A percentile compares a stretch with the other conserved stretches of the same genome.
Conservation (phyloP, 30 jellyfish, hydroid and myxozoan species). For the Hydractinia echinata region DNA sequence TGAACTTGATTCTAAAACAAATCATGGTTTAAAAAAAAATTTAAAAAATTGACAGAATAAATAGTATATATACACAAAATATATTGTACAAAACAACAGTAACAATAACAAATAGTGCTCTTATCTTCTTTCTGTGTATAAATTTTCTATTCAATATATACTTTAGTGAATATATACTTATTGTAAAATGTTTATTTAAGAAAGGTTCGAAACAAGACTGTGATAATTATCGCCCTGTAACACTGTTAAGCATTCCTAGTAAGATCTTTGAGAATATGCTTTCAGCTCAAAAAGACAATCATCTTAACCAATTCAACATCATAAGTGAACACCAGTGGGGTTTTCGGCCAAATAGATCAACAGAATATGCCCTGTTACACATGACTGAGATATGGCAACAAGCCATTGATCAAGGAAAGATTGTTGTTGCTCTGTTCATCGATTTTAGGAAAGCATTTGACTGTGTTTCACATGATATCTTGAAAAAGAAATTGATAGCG, state of each 20-base stretch:
- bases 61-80: too few relatives aligned
- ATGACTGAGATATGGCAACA: conserved; percentile 47
- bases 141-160: too few relatives aligned
- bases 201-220: conserved; percentile 23
- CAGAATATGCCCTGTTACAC: conserved; percentile 45
- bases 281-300: conserved; percentile 32
- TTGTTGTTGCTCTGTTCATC: conserved; percentile 40
- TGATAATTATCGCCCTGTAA: conserved; percentile 39
- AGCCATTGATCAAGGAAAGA: conserved; percentile 35
- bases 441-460: conserved; percentile 57
- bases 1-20: too few relatives aligned
- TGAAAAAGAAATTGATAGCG: too few relatives aligned
- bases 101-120: too few relatives aligned
- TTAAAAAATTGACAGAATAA: too few relatives aligned
- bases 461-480: conserved; percentile 26
- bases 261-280: conserved; percentile 32
- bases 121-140: too few relatives aligned
- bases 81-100: too few relatives aligned
- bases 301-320: conserved; percentile 10
- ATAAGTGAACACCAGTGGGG: conserved; percentile 60
- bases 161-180: too few relatives aligned
- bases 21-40: too few relatives aligned
- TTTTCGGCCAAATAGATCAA: conserved; percentile 40
- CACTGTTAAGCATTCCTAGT: conserved; percentile 47
- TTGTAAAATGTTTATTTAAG: conserved; percentile 31